Conservation (phyloP, 2,888 invertebrate species). For the Heliconius cydno region DNA sequence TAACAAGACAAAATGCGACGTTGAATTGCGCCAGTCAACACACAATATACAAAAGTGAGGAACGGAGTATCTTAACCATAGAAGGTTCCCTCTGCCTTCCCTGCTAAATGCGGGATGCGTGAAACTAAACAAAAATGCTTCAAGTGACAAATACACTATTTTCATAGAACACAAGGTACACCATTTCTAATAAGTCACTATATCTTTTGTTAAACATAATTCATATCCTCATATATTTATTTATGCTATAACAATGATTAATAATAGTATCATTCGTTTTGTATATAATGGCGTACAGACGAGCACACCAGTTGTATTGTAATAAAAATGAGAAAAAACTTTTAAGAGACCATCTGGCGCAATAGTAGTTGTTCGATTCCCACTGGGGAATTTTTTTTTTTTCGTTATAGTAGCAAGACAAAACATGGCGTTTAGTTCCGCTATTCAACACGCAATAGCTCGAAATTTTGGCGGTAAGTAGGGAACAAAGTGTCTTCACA, state of each 20-base stretch:
- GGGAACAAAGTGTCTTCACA: too few species aligned
- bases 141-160: not conserved
- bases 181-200: not conserved
- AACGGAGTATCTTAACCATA: not conserved
- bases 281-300: conserved; percentile 35
- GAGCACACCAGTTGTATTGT: conserved; percentile 11
- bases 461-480: too few species aligned
- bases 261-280: conserved; percentile 42
- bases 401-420: too few species aligned
- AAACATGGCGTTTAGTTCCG: too few species aligned
- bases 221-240: conserved; percentile 21
- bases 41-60: not conserved
- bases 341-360: too few species aligned
- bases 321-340: not conserved
- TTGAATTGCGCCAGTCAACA: not conserved
- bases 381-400: too few species aligned
- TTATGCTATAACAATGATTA: conserved; percentile 43
- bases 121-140: not conserved
- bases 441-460: too few species aligned
- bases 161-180: not conserved
- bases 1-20: not conserved
- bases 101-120: not conserved
- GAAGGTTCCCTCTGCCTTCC: not conserved
- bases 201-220: conserved; percentile 13
- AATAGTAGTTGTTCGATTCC: too few species aligned